These are phyloP conservation scores for Coendou prehensilis DNA, from an alignment of 2,797 vertebrate species.

Conservation along the genomic window DNA sequence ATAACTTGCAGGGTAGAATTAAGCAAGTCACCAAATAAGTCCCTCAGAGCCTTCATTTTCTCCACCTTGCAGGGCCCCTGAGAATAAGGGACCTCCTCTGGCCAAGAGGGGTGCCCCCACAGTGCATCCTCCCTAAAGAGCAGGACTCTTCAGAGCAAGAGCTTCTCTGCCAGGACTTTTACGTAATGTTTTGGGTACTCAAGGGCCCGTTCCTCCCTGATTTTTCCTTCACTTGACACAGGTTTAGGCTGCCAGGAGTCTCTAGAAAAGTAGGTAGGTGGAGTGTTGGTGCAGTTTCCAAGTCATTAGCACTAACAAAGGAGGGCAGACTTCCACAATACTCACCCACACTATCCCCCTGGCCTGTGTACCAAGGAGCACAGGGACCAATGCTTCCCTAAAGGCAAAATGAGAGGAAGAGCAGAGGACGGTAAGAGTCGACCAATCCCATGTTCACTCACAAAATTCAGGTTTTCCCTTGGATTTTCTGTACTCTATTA, in stretches of 20 bases:
- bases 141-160: background rate
- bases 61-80: background rate
- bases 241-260: constrained; percentile 66
- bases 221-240: constrained; percentile 59
- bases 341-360: background rate
- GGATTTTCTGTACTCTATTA: background rate
- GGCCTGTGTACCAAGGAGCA: rapidly evolving
- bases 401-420: background rate
- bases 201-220: constrained; percentile 1
- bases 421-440: rapidly evolving
- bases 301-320: constrained; percentile 64
- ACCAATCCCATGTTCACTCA: background rate
- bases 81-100: background rate
- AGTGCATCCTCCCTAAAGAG: rapidly evolving
- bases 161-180: background rate
- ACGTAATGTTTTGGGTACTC: background rate
- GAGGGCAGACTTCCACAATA: background rate
- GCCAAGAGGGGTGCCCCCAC: background rate
- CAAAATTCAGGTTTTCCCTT: background rate
- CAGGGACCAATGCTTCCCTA: background rate
- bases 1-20: background rate
- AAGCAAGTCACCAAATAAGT: background rate
- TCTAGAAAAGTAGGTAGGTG: constrained; percentile 65
- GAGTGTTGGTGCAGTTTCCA: constrained; percentile 57
- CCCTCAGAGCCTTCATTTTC: background rate